A percentile compares a stretch with the other conserved stretches of the same genome.
Evolutionary conservation across 2,888 invertebrate genomes (phyloP).

Genomic region (Plusia festucae): DNA sequence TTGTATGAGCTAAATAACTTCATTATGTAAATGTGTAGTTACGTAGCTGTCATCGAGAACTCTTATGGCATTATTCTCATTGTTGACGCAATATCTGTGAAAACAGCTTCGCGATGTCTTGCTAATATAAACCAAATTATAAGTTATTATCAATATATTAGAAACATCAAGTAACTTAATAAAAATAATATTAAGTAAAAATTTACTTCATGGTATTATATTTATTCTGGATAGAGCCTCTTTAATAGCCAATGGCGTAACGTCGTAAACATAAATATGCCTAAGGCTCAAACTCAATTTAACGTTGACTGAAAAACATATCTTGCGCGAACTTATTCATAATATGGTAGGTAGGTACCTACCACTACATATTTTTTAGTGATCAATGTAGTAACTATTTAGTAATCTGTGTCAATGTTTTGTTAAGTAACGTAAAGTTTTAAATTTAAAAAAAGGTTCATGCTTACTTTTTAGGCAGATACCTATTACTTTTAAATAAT

Average conservation of each 20-base stretch:
- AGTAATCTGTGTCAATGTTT: too few relatives aligned
- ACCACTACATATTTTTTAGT: too few relatives aligned
- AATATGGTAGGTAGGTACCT: too few relatives aligned
- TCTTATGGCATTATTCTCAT: conserved; percentile 29
- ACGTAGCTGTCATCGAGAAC: conserved; percentile 36
- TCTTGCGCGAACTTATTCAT: background rate
- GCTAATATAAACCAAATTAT: background rate
- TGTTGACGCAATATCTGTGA: conserved; percentile 11
- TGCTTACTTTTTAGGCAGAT: too few relatives aligned
- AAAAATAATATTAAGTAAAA: background rate
- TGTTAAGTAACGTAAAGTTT: too few relatives aligned
- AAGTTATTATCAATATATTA: background rate
- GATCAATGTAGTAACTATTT: too few relatives aligned
- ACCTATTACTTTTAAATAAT: too few relatives aligned
- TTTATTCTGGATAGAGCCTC: background rate
- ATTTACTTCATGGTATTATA: conserved; percentile 1
- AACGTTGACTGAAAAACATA: background rate
- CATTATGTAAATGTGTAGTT: conserved; percentile 57
- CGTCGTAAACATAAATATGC: conserved; percentile 5
- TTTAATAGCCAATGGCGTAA: conserved; percentile 3
- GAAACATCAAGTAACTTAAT: background rate
- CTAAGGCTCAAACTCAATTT: background rate
- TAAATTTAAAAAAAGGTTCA: too few relatives aligned
- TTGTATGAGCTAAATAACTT: conserved; percentile 45
- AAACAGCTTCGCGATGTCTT: background rate